phyloP scores from a whole-genome alignment of 1,140 invertebrate species.

The Drosophila lowei region DNA sequence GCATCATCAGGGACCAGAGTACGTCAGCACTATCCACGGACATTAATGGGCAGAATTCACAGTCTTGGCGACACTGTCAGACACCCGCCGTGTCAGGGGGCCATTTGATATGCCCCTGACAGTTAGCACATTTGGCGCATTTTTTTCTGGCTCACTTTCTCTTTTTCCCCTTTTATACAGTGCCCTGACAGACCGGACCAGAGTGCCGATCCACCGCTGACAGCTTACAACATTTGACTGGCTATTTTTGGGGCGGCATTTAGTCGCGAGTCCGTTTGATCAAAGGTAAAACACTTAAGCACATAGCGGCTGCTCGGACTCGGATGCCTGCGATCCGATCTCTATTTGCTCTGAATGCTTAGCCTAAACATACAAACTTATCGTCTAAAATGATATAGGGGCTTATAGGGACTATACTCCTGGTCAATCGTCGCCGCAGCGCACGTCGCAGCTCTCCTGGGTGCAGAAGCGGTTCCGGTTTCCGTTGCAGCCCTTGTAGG shows the following conservation, averaged over 20 bases:
- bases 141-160: conserved; percentile 33
- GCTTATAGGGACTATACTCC: no score
- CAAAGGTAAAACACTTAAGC: conserved; percentile 56
- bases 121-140: conserved; percentile 64
- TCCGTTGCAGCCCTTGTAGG: conserved; percentile 76
- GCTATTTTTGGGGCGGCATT: conserved; percentile 62
- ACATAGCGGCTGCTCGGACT: conserved; percentile 1
- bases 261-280: conserved; percentile 44
- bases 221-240: conserved; percentile 57
- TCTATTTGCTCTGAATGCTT: conserved; percentile 46
- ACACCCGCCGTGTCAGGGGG: conserved; percentile 54
- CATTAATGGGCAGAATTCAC: conserved; percentile 66
- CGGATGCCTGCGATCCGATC: conserved; percentile 9
- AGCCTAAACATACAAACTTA: conserved; percentile 53
- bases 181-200: conserved; percentile 39
- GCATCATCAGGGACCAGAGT: conserved; percentile 33
- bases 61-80: conserved; percentile 71
- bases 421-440: conserved; percentile 57
- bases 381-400: conserved; percentile 21
- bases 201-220: conserved; percentile 49
- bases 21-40: conserved; percentile 53
- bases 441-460: conserved; percentile 64
- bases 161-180: conserved; percentile 27
- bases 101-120: conserved; percentile 73
- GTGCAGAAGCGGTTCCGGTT: conserved; percentile 79